These are phyloP conservation scores for Bombus confusus DNA, from an alignment of 1,140 invertebrate genomes.

Conservation along the genomic window DNA sequence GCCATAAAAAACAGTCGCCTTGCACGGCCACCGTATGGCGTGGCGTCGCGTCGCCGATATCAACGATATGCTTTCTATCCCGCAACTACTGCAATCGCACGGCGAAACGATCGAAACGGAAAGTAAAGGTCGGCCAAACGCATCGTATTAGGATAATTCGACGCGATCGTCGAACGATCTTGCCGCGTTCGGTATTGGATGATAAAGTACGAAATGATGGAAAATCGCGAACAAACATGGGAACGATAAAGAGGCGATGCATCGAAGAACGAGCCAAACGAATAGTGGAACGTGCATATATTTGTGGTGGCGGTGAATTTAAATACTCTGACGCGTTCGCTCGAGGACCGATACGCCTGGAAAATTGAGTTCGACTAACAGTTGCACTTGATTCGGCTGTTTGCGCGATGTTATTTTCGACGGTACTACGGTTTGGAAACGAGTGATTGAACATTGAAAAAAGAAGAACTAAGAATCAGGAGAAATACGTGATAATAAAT, in stretches of 20 bases:
- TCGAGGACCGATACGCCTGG: neutral
- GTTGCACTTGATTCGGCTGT: neutral
- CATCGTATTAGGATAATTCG: neutral
- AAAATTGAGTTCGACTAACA: slow-evolving; percentile 11
- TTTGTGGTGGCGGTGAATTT: neutral
- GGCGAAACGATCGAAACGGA: neutral
- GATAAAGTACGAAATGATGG: neutral
- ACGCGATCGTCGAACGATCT: neutral
- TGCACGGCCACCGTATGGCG: slow-evolving; percentile 57
- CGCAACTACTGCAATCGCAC: neutral
- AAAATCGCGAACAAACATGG: neutral
- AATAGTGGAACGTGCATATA: neutral
- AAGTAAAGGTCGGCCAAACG: neutral
- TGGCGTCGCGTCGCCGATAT: slow-evolving; percentile 58
- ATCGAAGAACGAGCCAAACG: neutral
- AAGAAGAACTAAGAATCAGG: too few species aligned
- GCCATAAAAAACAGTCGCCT: slow-evolving; percentile 64
- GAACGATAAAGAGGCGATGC: neutral
- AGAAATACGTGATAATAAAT: neutral
- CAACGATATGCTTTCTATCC: slow-evolving; percentile 31
- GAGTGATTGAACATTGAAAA: neutral
- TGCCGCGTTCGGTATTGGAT: neutral
- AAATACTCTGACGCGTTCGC: slow-evolving; percentile 3
- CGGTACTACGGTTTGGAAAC: neutral
- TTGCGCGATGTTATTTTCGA: neutral